A percentile compares a stretch with the other conserved stretches of the same genome.
These are phyloP conservation scores for Adrianichthys oophorus DNA, from an alignment of 2,797 vertebrate genomes.

Conservation along the genomic window DNA sequence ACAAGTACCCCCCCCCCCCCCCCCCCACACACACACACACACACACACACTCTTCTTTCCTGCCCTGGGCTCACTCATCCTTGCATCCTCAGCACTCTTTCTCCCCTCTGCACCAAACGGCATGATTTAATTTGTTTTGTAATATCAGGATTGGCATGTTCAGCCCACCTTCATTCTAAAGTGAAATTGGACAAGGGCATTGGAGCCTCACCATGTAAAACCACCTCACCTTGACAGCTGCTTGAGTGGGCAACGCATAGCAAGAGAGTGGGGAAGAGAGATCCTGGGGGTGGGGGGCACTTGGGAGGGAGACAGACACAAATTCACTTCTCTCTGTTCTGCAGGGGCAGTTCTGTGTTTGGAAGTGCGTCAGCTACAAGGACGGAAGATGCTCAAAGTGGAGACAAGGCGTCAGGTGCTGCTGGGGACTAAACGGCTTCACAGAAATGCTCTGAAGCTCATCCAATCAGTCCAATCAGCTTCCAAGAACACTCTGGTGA, in stretches of 20 bases:
- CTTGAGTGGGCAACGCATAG: constrained; percentile 76
- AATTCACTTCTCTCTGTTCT: constrained; percentile 65
- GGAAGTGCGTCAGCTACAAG: constrained; percentile 53
- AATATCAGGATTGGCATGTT: constrained; percentile 85
- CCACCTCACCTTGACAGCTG: constrained; percentile 82
- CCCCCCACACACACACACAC: too few species aligned
- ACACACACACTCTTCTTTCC: background rate
- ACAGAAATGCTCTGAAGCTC: constrained; percentile 48
- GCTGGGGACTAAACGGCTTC: constrained; percentile 44
- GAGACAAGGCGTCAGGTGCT: constrained; percentile 72
- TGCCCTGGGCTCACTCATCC: constrained; percentile 31
- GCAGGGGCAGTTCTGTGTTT: constrained; percentile 59
- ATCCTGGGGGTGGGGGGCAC: constrained; percentile 10
- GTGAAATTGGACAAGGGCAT: constrained; percentile 85
- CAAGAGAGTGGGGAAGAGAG: constrained; percentile 36
- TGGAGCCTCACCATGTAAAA: constrained; percentile 83
- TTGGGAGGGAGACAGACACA: constrained; percentile 49
- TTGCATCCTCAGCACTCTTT: constrained; percentile 53
- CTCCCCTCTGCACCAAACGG: constrained; percentile 59
- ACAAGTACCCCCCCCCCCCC: too few species aligned
- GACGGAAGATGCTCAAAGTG: constrained; percentile 62
- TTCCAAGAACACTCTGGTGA: constrained; percentile 25
- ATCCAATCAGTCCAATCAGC: constrained; percentile 57
- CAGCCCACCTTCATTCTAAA: constrained; percentile 81
- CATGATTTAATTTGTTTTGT: constrained; percentile 85